Evolutionary conservation across 2,113 vertebrate species (phyloP).

Genomic region (Chrysemys picta): DNA sequence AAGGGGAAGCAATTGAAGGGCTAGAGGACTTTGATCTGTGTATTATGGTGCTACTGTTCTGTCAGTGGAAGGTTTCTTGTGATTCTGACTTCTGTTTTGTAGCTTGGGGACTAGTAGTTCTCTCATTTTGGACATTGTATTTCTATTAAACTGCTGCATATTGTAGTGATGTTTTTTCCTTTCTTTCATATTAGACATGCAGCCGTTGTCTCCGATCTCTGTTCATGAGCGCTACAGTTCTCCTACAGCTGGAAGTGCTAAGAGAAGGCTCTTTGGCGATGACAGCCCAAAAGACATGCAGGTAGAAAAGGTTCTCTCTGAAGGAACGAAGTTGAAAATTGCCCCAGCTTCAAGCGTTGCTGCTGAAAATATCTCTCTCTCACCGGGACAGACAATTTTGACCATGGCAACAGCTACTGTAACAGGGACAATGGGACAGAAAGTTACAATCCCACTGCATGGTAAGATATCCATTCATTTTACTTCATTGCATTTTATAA

Average conservation of each 20-base stretch:
- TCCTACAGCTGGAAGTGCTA: constrained; percentile 93
- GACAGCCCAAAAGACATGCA: constrained; percentile 80
- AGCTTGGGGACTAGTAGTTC: background rate
- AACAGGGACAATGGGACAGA: constrained; percentile 78
- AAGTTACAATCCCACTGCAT: constrained; percentile 86
- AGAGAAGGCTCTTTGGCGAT: constrained; percentile 95
- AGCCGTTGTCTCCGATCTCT: constrained; percentile 85
- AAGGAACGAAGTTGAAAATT: constrained; percentile 80
- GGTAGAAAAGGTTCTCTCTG: constrained; percentile 72
- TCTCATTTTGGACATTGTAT: background rate
- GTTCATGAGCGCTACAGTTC: constrained; percentile 96
- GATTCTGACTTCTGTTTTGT: background rate
- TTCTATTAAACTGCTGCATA: background rate
- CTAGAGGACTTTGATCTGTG: background rate
- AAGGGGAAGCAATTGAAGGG: background rate
- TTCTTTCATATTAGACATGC: constrained; percentile 79
- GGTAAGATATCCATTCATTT: constrained; percentile 70
- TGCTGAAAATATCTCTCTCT: constrained; percentile 70
- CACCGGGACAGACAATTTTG: constrained; percentile 84
- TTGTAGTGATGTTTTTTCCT: background rate
- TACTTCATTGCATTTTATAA: background rate
- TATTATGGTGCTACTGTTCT: background rate
- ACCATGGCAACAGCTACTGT: constrained; percentile 80
- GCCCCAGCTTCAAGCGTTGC: constrained; percentile 55
- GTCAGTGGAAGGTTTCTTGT: background rate